A percentile compares a stretch with the other conserved stretches of the same genome.
These are phyloP conservation scores for Agrilus cyanescens DNA, from an alignment of 2,888 invertebrate species.

Conservation along the genomic window DNA sequence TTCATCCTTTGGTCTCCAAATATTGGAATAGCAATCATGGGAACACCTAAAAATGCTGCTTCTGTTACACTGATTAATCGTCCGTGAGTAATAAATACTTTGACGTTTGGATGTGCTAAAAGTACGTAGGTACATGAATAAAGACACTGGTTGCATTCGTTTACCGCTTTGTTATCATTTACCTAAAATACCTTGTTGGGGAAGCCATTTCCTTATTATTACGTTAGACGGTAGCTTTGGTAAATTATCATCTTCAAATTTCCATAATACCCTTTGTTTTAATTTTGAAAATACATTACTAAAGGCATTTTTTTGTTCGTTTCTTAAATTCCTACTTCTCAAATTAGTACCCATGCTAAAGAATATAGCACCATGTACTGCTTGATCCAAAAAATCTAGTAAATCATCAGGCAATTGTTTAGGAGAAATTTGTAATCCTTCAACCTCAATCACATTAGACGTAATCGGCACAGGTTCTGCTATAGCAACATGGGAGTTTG, in stretches of 20 bases:
- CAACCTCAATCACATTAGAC: conserved; percentile 43
- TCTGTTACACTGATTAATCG: too few species aligned
- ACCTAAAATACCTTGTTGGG: conserved; percentile 39
- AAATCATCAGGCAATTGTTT: conserved; percentile 32
- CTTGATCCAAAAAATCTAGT: conserved; percentile 37
- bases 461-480: conserved; percentile 37
- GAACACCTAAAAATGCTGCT: too few species aligned
- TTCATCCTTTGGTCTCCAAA: too few species aligned
- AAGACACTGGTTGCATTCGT: too few species aligned
- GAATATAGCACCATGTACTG: conserved; percentile 41
- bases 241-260: conserved; percentile 40
- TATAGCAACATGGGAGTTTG: conserved; percentile 37
- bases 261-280: conserved; percentile 40
- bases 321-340: conserved; percentile 40
- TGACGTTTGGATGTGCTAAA: too few species aligned
- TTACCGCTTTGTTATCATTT: conserved; percentile 18
- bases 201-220: conserved; percentile 50
- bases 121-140: too few species aligned
- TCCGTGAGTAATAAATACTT: too few species aligned
- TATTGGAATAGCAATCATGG: too few species aligned
- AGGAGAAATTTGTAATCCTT: conserved; percentile 36
- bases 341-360: conserved; percentile 48
- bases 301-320: conserved; percentile 39
- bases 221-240: conserved; percentile 45
- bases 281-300: conserved; percentile 43